A percentile compares a stretch with the other conserved stretches of the same genome.
Conservation (phyloP, 2,888 invertebrate species). For the Dryocosmus kuriphilus region DNA sequence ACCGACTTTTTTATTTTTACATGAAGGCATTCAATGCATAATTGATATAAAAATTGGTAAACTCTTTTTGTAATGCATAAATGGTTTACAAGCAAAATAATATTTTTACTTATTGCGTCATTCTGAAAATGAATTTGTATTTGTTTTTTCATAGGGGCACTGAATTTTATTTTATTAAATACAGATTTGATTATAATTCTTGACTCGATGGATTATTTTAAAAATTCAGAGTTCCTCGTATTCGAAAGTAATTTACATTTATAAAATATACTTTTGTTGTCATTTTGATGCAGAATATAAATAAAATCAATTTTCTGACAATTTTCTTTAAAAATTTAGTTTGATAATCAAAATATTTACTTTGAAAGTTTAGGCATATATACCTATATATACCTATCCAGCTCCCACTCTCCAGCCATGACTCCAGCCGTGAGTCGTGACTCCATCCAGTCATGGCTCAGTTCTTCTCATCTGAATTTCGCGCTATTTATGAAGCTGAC, state of each 20-base stretch:
- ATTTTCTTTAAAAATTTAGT: not conserved
- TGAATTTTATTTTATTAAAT: not conserved
- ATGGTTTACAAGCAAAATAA: not conserved
- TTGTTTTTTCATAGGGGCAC: not conserved
- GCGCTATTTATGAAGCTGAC: not conserved
- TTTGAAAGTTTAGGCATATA: no score
- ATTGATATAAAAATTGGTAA: not conserved
- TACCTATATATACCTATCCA: no score
- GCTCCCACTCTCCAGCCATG: no score
- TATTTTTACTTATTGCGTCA: not conserved
- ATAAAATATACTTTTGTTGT: not conserved
- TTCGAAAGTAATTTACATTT: not conserved
- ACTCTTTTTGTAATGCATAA: not conserved
- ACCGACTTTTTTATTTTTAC: slow-evolving; percentile 12
- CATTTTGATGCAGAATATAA: not conserved
- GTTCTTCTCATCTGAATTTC: not conserved
- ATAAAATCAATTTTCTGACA: not conserved
- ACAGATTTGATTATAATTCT: not conserved
- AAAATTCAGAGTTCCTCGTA: not conserved
- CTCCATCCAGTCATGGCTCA: no score
- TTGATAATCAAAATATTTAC: not conserved
- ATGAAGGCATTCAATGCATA: not conserved
- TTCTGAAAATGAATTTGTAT: not conserved
- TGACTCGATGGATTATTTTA: not conserved
- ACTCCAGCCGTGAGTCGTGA: no score